These are phyloP conservation scores for Hydrozoanthus gracilis DNA, from an alignment of 92 coral and sea anemone genomes.

Conservation along the genomic window DNA sequence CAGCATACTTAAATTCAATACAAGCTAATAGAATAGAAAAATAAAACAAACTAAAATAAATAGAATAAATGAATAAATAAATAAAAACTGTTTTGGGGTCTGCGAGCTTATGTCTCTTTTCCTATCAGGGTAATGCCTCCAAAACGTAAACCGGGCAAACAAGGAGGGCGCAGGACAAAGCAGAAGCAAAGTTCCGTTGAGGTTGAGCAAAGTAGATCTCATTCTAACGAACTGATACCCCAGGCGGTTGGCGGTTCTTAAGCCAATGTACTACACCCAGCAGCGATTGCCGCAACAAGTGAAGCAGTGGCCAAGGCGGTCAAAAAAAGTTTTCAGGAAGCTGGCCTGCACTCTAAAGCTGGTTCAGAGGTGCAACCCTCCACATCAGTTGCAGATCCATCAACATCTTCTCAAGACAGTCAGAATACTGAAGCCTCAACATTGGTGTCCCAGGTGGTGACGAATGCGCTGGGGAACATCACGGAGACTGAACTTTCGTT, in stretches of 20 bases:
- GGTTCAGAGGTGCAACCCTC: not conserved
- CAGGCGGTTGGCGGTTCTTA: not conserved
- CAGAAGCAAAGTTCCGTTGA: too few relatives aligned
- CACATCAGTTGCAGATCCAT: not conserved
- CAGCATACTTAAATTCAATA: too few relatives aligned
- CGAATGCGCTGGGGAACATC: slow-evolving; percentile 9
- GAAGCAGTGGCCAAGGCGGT: not conserved
- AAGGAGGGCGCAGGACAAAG: too few relatives aligned
- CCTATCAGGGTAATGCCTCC: too few relatives aligned
- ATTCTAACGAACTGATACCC: slow-evolving; percentile 11
- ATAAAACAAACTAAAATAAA: too few relatives aligned
- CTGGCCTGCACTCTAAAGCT: not conserved
- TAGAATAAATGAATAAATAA: too few relatives aligned
- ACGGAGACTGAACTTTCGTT: not conserved
- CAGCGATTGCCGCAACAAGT: not conserved
- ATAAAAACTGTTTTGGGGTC: too few relatives aligned
- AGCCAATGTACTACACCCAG: not conserved
- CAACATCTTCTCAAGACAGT: slow-evolving; percentile 8
- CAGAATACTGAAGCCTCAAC: slow-evolving; percentile 3
- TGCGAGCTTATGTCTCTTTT: too few relatives aligned
- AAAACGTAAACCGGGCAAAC: too few relatives aligned
- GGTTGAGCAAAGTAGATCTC: not conserved
- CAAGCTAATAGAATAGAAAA: too few relatives aligned
- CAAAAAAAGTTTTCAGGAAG: not conserved
- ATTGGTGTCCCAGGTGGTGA: slow-evolving; percentile 24